Percentiles rank a stretch among this genome's conserved stretches.
phyloP scores from a whole-genome alignment of 30 jellyfish, hydroid and myxozoan genomes.

The Turritopsis rubra region DNA sequence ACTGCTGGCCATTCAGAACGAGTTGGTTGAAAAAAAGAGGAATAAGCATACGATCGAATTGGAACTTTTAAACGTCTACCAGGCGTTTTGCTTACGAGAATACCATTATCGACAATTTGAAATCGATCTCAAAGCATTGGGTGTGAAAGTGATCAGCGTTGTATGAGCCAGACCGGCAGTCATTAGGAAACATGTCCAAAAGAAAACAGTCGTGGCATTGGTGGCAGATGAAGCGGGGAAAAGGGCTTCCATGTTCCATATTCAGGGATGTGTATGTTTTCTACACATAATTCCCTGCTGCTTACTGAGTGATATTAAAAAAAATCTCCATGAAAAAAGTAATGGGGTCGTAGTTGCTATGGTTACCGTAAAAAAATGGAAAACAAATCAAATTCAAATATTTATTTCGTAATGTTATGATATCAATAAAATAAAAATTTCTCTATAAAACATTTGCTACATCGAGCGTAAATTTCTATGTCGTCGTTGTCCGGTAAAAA shows the following conservation, averaged over 20 bases:
- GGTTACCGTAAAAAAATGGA: neutral
- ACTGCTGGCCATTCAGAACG: conserved; percentile 15
- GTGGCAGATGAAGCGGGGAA: too few relatives aligned
- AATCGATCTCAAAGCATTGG: neutral
- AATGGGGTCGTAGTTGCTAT: neutral
- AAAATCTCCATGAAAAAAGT: too few relatives aligned
- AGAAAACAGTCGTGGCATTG: too few relatives aligned
- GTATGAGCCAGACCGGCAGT: neutral
- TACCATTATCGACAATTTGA: conserved; percentile 11
- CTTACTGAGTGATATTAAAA: too few relatives aligned
- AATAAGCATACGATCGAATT: neutral
- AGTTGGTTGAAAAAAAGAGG: neutral
- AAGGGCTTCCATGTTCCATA: too few relatives aligned
- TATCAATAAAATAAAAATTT: too few relatives aligned
- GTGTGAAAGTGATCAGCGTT: neutral
- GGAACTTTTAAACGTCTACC: neutral
- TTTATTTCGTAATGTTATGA: neutral
- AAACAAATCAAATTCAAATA: neutral
- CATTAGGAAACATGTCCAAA: too few relatives aligned
- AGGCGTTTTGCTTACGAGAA: conserved; percentile 13
- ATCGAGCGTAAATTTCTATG: neutral
- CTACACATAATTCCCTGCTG: too few relatives aligned
- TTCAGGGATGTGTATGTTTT: neutral
- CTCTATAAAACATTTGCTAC: neutral
- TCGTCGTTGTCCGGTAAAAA: neutral